Conservation (phyloP, 2,113 vertebrate genomes). For the Chiloscyllium plagiosum region DNA sequence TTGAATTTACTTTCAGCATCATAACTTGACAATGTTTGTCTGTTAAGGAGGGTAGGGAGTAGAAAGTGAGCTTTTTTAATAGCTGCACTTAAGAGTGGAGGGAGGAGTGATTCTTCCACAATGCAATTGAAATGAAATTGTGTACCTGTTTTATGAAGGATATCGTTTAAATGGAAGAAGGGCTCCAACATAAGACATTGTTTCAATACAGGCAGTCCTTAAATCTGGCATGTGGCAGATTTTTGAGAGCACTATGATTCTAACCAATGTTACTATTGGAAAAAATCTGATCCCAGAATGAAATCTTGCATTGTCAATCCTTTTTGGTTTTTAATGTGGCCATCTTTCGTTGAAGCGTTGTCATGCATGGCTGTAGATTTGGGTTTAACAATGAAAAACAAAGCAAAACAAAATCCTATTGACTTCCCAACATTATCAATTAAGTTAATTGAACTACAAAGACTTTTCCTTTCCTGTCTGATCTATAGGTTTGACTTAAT, state of each 20-base stretch:
- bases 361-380: too few species aligned
- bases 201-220: background rate
- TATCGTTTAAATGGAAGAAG: background rate
- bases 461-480: too few species aligned
- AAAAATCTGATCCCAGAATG: too few species aligned
- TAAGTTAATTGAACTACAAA: too few species aligned
- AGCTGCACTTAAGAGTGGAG: background rate
- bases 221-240: too few species aligned
- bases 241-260: too few species aligned
- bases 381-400: too few species aligned
- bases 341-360: too few species aligned
- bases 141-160: background rate
- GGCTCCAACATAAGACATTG: background rate
- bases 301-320: background rate
- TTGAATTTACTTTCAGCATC: background rate
- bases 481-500: too few species aligned
- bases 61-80: background rate
- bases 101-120: background rate
- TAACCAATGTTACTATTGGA: too few species aligned
- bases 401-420: too few species aligned
- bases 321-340: background rate
- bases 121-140: background rate
- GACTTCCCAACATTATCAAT: too few species aligned
- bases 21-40: background rate
- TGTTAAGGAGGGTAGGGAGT: background rate